phyloP scores from a whole-genome alignment of 2,797 vertebrate genomes.

The Periophthalmus magnuspinnatus region DNA sequence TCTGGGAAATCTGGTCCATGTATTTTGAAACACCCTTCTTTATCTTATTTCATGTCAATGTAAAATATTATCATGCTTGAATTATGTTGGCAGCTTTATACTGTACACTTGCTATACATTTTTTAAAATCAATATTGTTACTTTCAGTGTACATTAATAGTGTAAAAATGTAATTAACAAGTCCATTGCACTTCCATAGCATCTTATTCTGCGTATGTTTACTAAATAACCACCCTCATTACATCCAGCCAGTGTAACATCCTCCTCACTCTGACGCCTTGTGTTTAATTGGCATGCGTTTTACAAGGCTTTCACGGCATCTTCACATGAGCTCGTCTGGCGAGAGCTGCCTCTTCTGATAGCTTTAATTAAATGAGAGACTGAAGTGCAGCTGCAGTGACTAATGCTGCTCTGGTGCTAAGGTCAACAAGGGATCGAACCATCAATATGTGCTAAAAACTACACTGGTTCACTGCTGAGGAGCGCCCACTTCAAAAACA shows the following conservation, averaged over 20 bases:
- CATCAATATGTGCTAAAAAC: constrained; percentile 36
- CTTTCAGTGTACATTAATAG: neutral
- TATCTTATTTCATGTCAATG: neutral
- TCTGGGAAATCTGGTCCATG: too few relatives aligned
- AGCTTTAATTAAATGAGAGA: constrained; percentile 62
- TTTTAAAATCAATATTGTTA: neutral
- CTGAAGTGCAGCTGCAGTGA: constrained; percentile 54
- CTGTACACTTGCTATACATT: neutral
- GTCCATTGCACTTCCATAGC: neutral
- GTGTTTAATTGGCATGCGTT: constrained; percentile 17
- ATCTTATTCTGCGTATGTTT: neutral
- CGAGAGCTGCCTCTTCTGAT: constrained; percentile 41
- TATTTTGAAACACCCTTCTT: neutral
- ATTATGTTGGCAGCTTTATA: neutral
- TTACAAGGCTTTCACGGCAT: constrained; percentile 32
- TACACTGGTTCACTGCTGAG: constrained; percentile 16
- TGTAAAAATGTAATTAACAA: neutral
- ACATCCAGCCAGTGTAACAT: neutral
- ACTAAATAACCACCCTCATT: neutral
- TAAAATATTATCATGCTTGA: neutral
- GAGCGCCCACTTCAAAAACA: constrained; percentile 6
- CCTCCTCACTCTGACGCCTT: constrained; percentile 16
- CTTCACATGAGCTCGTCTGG: constrained; percentile 34
- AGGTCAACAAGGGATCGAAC: constrained; percentile 32
- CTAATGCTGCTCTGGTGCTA: constrained; percentile 53